Percentiles rank a stretch among this genome's conserved stretches.
Evolutionary conservation across 2,797 vertebrate species (phyloP).

Genomic region (Podarcis lilfordi): DNA sequence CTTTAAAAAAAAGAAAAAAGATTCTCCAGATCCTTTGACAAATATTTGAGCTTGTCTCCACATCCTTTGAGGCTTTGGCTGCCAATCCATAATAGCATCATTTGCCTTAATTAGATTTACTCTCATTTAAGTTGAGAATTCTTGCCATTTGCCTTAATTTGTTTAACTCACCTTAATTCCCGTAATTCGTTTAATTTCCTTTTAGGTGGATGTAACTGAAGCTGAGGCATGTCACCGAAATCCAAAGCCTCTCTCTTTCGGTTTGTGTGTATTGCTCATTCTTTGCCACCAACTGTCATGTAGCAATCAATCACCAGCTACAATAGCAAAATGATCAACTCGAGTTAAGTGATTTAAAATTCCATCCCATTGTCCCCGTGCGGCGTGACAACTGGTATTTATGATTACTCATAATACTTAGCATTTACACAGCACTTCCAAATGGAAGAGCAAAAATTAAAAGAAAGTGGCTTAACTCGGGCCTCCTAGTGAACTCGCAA

Average conservation of each 20-base stretch:
- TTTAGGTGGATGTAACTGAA: neutral
- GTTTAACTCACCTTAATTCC: slow-evolving; percentile 36
- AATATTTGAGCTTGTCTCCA: slow-evolving; percentile 10
- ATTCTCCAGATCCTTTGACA: neutral
- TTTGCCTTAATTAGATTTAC: slow-evolving; percentile 34
- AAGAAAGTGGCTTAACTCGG: too few relatives aligned
- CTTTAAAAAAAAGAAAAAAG: neutral
- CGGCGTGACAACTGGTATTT: too few relatives aligned
- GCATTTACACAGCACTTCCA: neutral
- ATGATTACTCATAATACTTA: neutral
- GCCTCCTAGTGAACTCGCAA: too few relatives aligned
- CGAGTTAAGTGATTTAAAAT: neutral
- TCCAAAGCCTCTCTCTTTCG: too few relatives aligned
- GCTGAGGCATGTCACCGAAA: neutral
- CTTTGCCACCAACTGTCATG: neutral
- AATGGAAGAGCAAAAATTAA: too few relatives aligned
- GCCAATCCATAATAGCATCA: slow-evolving; percentile 2
- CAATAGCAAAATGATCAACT: neutral
- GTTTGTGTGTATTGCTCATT: too few relatives aligned
- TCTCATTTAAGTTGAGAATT: slow-evolving; percentile 13
- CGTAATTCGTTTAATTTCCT: slow-evolving; percentile 18
- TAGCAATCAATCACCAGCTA: neutral
- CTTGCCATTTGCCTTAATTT: slow-evolving; percentile 43
- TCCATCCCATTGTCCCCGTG: neutral
- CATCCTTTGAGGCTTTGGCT: neutral